phyloP scores from a whole-genome alignment of 2,888 invertebrate genomes.

The Brachycybe producta region DNA sequence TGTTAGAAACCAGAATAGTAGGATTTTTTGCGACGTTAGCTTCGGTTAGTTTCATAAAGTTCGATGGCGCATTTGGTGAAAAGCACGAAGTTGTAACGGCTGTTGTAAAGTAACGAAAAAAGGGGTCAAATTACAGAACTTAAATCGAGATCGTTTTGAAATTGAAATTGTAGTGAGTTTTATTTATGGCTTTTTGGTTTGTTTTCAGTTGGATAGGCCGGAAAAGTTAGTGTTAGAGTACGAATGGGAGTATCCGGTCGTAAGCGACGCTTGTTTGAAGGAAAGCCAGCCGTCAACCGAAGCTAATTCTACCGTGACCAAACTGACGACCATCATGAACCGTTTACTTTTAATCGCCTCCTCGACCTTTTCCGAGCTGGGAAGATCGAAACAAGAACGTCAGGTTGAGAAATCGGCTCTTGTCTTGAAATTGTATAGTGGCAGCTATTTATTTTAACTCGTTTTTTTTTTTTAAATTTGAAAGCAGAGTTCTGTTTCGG shows the following conservation, averaged over 20 bases:
- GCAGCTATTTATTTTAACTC: neutral
- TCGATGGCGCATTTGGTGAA: too few relatives aligned
- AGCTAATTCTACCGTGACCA: neutral
- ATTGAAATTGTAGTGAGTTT: too few relatives aligned
- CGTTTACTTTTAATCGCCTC: constrained; percentile 14
- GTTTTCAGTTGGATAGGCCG: constrained; percentile 31
- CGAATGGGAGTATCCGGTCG: constrained; percentile 31
- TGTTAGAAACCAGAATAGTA: neutral
- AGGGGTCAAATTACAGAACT: too few relatives aligned
- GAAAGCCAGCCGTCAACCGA: neutral
- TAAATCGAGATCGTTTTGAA: too few relatives aligned
- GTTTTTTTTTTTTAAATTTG: too few relatives aligned
- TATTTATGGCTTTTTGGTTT: constrained; percentile 7
- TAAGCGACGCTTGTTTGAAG: neutral
- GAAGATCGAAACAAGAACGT: constrained; percentile 11
- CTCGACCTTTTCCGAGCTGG: constrained; percentile 12
- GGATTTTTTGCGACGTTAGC: too few relatives aligned
- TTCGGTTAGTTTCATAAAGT: too few relatives aligned
- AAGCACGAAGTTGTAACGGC: too few relatives aligned
- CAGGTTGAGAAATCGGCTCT: neutral
- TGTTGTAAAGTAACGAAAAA: too few relatives aligned
- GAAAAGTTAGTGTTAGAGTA: constrained; percentile 35
- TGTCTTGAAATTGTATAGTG: neutral
- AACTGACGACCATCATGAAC: constrained; percentile 7
- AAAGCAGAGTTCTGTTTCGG: constrained; percentile 1